Evolutionary conservation across 2,797 vertebrate species (phyloP).

Genomic region (Phylloscopus collybita): DNA sequence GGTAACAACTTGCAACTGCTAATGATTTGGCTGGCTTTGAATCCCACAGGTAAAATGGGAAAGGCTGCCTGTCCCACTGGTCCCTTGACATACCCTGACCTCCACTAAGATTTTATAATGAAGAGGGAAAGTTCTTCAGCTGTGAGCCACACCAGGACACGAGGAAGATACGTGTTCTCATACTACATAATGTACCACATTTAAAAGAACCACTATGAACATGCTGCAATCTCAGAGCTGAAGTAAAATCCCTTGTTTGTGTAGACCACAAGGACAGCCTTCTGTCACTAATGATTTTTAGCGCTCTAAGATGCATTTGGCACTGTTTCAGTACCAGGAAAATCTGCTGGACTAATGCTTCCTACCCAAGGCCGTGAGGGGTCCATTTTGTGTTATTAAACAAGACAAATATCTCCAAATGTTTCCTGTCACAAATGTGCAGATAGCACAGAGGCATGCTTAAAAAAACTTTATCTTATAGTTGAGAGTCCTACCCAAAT

Average conservation of each 20-base stretch:
- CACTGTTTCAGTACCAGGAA: background rate
- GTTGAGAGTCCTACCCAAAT: background rate
- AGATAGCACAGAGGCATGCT: background rate
- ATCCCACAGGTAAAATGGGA: background rate
- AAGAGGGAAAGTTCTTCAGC: background rate
- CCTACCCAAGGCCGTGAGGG: background rate
- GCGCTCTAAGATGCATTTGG: background rate
- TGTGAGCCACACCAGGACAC: background rate
- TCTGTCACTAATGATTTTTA: background rate
- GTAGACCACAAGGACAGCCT: background rate
- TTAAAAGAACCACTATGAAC: background rate
- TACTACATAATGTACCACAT: rapidly evolving
- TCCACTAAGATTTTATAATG: background rate
- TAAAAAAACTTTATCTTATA: background rate
- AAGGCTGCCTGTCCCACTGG: background rate
- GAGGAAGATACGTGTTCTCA: background rate
- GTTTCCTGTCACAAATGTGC: background rate
- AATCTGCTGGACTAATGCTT: background rate
- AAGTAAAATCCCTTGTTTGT: background rate
- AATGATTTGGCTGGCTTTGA: background rate
- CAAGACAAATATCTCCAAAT: background rate
- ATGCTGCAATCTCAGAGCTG: background rate
- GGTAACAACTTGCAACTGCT: conserved; percentile 40
- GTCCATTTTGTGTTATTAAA: background rate
- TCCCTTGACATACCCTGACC: background rate